phyloP scores from a whole-genome alignment of 2,888 invertebrate species.

The Torymus tubicola region DNA sequence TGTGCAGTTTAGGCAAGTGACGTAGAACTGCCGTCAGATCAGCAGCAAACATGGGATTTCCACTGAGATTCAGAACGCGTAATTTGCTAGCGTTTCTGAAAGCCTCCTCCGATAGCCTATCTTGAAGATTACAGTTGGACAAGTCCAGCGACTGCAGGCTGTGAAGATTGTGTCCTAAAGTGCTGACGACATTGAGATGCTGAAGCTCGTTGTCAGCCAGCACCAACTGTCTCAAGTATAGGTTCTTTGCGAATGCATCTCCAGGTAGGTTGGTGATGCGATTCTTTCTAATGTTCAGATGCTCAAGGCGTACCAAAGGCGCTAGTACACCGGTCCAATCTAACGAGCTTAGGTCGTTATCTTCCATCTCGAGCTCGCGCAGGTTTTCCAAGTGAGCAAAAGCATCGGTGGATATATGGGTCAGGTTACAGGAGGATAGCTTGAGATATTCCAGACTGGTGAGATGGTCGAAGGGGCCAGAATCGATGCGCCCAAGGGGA shows the following conservation, averaged over 20 bases:
- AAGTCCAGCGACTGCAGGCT: conserved; percentile 83
- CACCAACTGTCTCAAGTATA: conserved; percentile 81
- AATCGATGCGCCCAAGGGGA: conserved; percentile 80
- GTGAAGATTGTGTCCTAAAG: conserved; percentile 81
- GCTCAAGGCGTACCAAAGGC: conserved; percentile 80
- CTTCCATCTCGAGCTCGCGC: conserved; percentile 81
- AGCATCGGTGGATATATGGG: conserved; percentile 78
- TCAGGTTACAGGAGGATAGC: conserved; percentile 82
- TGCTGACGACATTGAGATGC: conserved; percentile 82
- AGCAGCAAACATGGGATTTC: conserved; percentile 83
- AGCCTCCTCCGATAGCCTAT: conserved; percentile 83
- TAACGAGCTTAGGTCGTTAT: conserved; percentile 79
- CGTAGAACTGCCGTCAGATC: conserved; percentile 82
- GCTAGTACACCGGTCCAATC: conserved; percentile 82
- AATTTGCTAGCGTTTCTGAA: conserved; percentile 84
- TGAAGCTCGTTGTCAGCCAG: conserved; percentile 83
- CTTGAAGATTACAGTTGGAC: conserved; percentile 83
- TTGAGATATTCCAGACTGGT: conserved; percentile 83
- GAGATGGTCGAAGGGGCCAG: conserved; percentile 81
- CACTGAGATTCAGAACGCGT: conserved; percentile 81
- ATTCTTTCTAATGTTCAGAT: conserved; percentile 81
- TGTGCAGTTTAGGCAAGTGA: conserved; percentile 82
- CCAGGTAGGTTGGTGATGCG: conserved; percentile 81
- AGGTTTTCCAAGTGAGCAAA: conserved; percentile 81
- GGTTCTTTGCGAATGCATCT: conserved; percentile 82